Evolutionary conservation across 2,888 invertebrate species (phyloP).

Genomic region (Ctenicera cuprea): DNA sequence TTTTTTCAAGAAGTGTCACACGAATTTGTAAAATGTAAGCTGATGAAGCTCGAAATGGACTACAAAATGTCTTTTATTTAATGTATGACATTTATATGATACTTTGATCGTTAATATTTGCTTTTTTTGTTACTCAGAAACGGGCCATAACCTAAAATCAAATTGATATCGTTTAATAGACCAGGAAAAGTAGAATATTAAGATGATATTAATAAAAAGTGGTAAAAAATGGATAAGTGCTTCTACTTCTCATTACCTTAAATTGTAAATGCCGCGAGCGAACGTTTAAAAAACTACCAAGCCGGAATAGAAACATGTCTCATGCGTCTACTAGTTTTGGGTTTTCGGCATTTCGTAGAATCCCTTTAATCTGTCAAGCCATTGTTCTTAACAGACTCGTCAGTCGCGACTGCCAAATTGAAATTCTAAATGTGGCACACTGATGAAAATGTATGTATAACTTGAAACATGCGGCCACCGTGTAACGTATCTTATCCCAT

Average conservation of each 20-base stretch:
- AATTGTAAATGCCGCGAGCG: not conserved
- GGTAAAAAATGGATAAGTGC: no score
- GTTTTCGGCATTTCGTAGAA: slow-evolving; percentile 43
- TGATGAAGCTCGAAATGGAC: no score
- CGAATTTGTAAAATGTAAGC: no score
- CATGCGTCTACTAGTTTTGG: slow-evolving; percentile 10
- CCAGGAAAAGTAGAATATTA: no score
- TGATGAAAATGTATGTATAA: slow-evolving; percentile 24
- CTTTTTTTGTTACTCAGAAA: no score
- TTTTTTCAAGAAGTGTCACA: not conserved
- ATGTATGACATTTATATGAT: not conserved
- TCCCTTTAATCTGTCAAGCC: slow-evolving; percentile 37
- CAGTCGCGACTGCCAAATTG: slow-evolving; percentile 42
- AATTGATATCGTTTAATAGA: no score
- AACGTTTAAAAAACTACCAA: not conserved
- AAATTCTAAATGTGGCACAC: slow-evolving; percentile 39
- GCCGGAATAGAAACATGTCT: not conserved
- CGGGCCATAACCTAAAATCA: no score
- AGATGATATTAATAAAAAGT: not conserved
- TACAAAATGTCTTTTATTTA: not conserved
- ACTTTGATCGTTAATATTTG: not conserved
- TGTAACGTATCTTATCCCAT: slow-evolving; percentile 10
- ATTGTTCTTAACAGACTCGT: slow-evolving; percentile 40
- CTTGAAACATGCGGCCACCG: not conserved
- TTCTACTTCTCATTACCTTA: not conserved